Percentiles rank a stretch among this genome's conserved stretches.
Conservation (phyloP, 1,140 invertebrate genomes). For the Penaeus indicus region DNA sequence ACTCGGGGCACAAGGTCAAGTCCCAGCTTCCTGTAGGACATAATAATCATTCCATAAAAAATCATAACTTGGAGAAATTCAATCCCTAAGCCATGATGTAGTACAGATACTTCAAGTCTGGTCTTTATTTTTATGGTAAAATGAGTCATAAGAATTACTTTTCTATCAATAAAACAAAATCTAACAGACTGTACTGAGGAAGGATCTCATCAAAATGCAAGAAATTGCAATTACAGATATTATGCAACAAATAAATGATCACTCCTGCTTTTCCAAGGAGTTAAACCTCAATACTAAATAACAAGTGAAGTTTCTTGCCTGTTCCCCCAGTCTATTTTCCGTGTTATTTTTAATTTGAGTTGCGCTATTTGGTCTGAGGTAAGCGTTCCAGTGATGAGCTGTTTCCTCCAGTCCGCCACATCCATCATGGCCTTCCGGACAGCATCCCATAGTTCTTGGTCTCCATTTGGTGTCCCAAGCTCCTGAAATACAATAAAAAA, state of each 20-base stretch:
- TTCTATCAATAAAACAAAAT: no score
- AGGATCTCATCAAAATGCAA: no score
- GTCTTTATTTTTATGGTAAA: no score
- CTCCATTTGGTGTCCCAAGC: slow-evolving; percentile 56
- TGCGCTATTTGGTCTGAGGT: slow-evolving; percentile 91
- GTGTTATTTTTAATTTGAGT: slow-evolving; percentile 86
- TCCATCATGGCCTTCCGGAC: slow-evolving; percentile 92
- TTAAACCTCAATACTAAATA: no score
- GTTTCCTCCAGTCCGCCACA: slow-evolving; percentile 84
- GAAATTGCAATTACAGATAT: background rate
- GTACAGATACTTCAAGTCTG: no score
- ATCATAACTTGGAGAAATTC: background rate
- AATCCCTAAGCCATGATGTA: no score
- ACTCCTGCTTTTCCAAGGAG: no score
- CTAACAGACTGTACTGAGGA: no score
- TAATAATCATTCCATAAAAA: slow-evolving; percentile 48
- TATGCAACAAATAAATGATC: no score
- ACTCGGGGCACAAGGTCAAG: slow-evolving; percentile 91
- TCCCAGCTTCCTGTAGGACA: slow-evolving; percentile 85
- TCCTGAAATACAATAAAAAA: slow-evolving; percentile 31
- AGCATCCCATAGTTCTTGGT: slow-evolving; percentile 76
- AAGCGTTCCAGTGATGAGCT: slow-evolving; percentile 86
- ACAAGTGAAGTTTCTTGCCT: slow-evolving; percentile 71
- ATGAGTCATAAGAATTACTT: no score
- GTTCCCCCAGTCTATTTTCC: slow-evolving; percentile 96